Evolutionary conservation across 2,888 invertebrate genomes (phyloP).

Genomic region (Hermaeophaga mercurialis): DNA sequence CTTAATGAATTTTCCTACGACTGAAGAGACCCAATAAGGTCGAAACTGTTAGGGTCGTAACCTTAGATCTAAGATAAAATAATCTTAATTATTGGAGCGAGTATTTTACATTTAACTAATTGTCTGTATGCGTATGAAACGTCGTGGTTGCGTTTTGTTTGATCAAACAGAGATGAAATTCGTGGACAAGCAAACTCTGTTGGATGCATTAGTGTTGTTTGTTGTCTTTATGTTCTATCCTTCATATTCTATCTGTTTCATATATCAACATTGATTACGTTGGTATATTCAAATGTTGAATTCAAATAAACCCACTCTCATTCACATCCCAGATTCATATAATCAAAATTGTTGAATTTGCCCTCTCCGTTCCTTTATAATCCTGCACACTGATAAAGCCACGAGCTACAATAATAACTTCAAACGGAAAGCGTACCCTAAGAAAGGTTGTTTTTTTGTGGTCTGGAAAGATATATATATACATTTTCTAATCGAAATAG

Average conservation of each 20-base stretch:
- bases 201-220: neutral
- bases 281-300: conserved; percentile 38
- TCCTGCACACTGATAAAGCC: conserved; percentile 29
- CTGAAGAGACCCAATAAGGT: too few species aligned
- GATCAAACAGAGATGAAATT: too few species aligned
- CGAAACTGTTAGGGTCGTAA: too few species aligned
- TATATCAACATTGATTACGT: conserved; percentile 38
- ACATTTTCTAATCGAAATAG: too few species aligned
- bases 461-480: neutral
- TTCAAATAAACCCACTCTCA: conserved; percentile 35
- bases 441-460: conserved; percentile 1
- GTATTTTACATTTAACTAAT: too few species aligned
- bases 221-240: neutral
- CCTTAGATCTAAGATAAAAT: too few species aligned
- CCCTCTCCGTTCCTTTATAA: conserved; percentile 38
- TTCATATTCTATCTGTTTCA: conserved; percentile 22
- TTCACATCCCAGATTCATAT: conserved; percentile 34
- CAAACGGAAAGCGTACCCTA: conserved; percentile 26
- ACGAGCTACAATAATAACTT: conserved; percentile 34
- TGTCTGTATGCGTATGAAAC: too few species aligned
- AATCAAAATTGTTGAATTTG: conserved; percentile 40
- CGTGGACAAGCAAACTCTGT: conserved; percentile 1
- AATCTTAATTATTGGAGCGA: too few species aligned
- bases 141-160: too few species aligned
- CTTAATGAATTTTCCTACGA: too few species aligned